Percentiles rank a stretch among this genome's conserved stretches.
Evolutionary conservation across 2,113 vertebrate genomes (phyloP).

Genomic region (Chinchilla lanigera): DNA sequence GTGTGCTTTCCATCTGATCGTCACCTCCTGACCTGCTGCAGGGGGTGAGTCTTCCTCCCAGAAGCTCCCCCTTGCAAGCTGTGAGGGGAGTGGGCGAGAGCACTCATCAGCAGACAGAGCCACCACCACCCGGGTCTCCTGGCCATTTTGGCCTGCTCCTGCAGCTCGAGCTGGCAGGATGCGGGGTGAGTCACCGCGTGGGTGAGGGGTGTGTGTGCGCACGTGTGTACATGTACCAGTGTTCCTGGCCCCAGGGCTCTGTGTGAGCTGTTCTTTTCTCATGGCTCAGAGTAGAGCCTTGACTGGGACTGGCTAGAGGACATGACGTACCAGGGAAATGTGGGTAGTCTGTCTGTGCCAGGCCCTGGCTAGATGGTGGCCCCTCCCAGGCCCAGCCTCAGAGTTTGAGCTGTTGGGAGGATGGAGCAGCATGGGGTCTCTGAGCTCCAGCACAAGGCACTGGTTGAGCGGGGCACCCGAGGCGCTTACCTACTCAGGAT

Average conservation of each 20-base stretch:
- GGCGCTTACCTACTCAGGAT: not conserved
- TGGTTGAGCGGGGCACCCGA: not conserved
- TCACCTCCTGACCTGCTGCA: not conserved
- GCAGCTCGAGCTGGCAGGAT: not conserved
- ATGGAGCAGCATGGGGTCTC: not conserved
- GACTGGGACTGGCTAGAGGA: not conserved
- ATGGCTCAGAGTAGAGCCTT: conserved; percentile 24
- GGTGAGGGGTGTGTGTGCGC: not conserved
- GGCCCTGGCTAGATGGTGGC: not conserved
- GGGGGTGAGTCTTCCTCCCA: too few relatives aligned
- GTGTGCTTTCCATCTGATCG: not conserved
- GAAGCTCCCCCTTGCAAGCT: not conserved
- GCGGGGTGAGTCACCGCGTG: not conserved
- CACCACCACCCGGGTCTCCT: not conserved
- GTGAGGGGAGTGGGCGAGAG: not conserved
- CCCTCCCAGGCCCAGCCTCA: not conserved
- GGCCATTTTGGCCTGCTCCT: not conserved
- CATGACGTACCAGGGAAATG: conserved; percentile 11
- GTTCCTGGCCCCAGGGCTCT: conserved; percentile 21
- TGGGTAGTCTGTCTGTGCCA: not conserved
- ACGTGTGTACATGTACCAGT: not conserved
- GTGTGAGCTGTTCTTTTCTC: conserved; percentile 43
- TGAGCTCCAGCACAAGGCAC: not conserved
- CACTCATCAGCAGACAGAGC: not conserved
- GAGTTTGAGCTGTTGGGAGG: not conserved